Evolutionary conservation across 2,113 vertebrate species (phyloP), one percentile per base, ranked within the genome.

Genomic region (Phrynocephalus versicolor): DNA sequence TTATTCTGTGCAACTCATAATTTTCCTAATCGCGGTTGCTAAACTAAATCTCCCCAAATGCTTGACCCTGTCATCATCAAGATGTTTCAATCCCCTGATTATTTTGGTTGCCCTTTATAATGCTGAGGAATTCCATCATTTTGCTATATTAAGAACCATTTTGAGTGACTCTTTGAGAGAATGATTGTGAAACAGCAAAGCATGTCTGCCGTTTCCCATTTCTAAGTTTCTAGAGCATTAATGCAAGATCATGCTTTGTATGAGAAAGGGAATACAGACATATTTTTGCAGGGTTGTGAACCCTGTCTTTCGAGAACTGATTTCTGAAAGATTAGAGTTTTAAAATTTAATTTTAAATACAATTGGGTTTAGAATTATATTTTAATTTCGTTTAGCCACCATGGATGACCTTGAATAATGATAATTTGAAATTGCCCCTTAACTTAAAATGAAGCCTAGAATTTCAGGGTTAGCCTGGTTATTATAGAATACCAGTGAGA

Each of bases 341-440:
- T 69, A 82, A 69, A n/a, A 88, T 88, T 89, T 89, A 92, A 88
- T 30, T 91, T 91, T 92, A 86, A 89, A 79, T 90, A 86, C 91
- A 89, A 21, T 60, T 57, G 72, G 51, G 64, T 88, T 92, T 91
- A 39, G 13, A 93, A 92, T 87, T 1, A 71, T 85, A 83, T 71
- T 91, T 89, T 64, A 89, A 74, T 85, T 91, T 87, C 71, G 90
- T 91, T 91, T 75, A 89, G 15, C 16, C 37, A 90, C 78, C 90
- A 84, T 83, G 91, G 91, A 88, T 90, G 88, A 85, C 19, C 74
- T 89, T 70, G 27, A 91, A 92, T 90, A 25, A 79, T 88, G 79
- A 64, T 91, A 86, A 87, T 74, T 41, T 83, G 67, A 90, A 91
- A 82, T 74, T 89, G 45, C 80, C 60, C 88, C 87, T 86, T 90